These are phyloP conservation scores for Rhadinocentrus ornatus DNA, from an alignment of 2,797 vertebrate species.

Conservation along the genomic window DNA sequence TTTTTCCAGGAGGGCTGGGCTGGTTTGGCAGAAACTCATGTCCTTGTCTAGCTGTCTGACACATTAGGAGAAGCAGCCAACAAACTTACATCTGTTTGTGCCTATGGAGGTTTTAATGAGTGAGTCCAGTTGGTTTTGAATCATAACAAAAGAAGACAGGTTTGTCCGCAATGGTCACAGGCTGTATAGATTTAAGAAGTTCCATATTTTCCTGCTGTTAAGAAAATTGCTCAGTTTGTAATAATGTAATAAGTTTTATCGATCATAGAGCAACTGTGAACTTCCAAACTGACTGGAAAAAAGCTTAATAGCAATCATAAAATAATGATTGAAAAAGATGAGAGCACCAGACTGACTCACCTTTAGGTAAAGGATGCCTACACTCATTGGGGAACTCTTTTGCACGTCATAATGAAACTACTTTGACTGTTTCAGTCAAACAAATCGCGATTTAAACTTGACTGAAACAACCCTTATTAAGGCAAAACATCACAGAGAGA, in stretches of 20 bases:
- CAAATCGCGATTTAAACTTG: constrained; percentile 34
- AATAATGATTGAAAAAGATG: constrained; percentile 28
- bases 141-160: constrained; percentile 52
- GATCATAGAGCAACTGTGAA: constrained; percentile 25
- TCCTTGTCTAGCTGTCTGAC: constrained; percentile 74
- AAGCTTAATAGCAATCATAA: constrained; percentile 33
- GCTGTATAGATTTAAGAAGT: constrained; percentile 58
- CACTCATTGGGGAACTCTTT: constrained; percentile 30
- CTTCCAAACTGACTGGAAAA: constrained; percentile 23
- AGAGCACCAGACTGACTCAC: constrained; percentile 18
- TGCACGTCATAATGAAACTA: constrained; percentile 31
- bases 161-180: constrained; percentile 61
- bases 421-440: constrained; percentile 44
- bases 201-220: constrained; percentile 53
- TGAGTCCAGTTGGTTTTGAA: constrained; percentile 51
- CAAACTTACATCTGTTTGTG: constrained; percentile 58
- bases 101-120: constrained; percentile 34
- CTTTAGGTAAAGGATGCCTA: constrained; percentile 21
- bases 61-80: constrained; percentile 61
- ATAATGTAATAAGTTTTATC: constrained; percentile 53
- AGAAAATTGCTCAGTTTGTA: constrained; percentile 58
- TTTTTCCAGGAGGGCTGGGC: constrained; percentile 71
- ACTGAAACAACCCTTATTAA: constrained; percentile 64
- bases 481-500: constrained; percentile 53
- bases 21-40: constrained; percentile 67